phyloP scores from a whole-genome alignment of 2,888 invertebrate species.

The Lingula anatina region DNA sequence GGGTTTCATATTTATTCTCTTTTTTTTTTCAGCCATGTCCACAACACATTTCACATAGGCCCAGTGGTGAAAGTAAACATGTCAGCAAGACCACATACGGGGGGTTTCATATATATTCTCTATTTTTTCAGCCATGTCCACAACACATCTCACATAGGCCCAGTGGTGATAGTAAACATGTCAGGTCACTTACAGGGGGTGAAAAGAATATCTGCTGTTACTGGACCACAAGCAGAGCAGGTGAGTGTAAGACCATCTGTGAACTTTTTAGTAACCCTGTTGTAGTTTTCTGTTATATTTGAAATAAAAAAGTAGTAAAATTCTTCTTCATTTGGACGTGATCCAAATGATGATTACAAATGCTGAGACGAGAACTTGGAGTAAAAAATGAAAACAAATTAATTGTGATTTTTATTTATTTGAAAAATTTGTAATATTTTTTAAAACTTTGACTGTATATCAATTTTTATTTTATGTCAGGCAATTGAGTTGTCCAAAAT shows the following conservation, averaged over 20 bases:
- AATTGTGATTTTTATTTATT: constrained; percentile 3
- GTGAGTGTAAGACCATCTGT: constrained; percentile 8
- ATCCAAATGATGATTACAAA: too few relatives aligned
- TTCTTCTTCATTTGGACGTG: too few relatives aligned
- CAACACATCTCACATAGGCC: constrained; percentile 32
- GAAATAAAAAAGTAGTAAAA: constrained; percentile 4
- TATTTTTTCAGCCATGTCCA: constrained; percentile 34
- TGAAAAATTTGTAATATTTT: constrained; percentile 6
- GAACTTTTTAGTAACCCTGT: neutral
- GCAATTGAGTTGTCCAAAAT: neutral
- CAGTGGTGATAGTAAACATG: constrained; percentile 36
- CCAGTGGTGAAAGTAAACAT: neutral
- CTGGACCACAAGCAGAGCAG: constrained; percentile 27
- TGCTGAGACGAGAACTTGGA: too few relatives aligned
- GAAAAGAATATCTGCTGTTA: constrained; percentile 36
- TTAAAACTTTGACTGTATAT: neutral
- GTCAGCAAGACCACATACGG: neutral
- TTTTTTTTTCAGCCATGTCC: neutral
- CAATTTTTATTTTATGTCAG: neutral
- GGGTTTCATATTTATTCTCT: neutral
- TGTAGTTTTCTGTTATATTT: constrained; percentile 3
- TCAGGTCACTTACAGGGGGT: constrained; percentile 31
- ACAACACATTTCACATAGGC: neutral
- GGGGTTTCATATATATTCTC: neutral
- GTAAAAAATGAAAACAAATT: constrained; percentile 8